Conservation (phyloP, 1,140 invertebrate species). For the Nixonia krombeini region DNA sequence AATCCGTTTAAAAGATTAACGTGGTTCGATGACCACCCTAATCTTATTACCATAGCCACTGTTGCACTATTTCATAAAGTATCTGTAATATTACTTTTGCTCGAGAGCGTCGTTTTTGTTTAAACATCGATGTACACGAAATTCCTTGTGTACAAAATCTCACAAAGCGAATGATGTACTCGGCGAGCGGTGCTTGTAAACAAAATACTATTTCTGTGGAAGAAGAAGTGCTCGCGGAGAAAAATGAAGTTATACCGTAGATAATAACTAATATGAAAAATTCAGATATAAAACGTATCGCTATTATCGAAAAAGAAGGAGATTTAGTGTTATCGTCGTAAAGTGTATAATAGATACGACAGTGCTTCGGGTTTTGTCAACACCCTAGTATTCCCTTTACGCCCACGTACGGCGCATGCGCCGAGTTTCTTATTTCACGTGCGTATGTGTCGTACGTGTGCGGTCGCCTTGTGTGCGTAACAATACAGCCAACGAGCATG, state of each 20-base stretch:
- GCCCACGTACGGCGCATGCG: conserved; percentile 35
- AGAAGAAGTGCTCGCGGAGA: too few species aligned
- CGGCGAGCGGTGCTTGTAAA: too few species aligned
- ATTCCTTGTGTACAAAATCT: too few species aligned
- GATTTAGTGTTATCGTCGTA: conserved; percentile 1
- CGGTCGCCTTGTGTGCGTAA: too few species aligned
- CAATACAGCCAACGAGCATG: too few species aligned
- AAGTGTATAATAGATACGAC: conserved; percentile 22
- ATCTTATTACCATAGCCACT: conserved; percentile 23
- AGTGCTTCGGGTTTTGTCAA: conserved; percentile 34
- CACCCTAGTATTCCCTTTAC: conserved; percentile 32
- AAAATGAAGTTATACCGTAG: too few species aligned
- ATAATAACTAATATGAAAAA: too few species aligned
- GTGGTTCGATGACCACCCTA: conserved; percentile 19
- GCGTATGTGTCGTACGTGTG: conserved; percentile 17
- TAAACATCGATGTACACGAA: too few species aligned
- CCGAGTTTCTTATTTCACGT: conserved; percentile 26
- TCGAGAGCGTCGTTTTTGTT: background rate
- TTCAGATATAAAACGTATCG: too few species aligned
- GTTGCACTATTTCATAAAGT: conserved; percentile 14
- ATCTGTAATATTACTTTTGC: background rate
- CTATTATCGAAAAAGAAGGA: too few species aligned
- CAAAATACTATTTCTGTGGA: too few species aligned
- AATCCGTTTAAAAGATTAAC: conserved; percentile 39
- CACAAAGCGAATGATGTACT: too few species aligned